These are phyloP conservation scores for Hippocampus mohnikei DNA, from an alignment of 2,113 vertebrate species.

Conservation along the genomic window DNA sequence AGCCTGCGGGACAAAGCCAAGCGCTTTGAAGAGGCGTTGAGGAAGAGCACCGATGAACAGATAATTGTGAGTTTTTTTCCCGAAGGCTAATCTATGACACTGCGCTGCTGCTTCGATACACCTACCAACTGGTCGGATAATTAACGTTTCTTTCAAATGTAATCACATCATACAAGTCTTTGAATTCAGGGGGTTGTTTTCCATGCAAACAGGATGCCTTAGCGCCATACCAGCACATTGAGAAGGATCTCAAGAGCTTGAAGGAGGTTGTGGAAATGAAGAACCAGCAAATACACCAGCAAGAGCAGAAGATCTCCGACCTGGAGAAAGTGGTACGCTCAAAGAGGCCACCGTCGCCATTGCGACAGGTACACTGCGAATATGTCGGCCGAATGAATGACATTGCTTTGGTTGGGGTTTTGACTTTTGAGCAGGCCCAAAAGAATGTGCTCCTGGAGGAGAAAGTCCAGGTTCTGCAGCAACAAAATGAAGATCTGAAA, in stretches of 20 bases:
- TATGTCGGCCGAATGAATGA: constrained; percentile 52
- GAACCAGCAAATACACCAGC: constrained; percentile 93
- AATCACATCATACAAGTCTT: background rate
- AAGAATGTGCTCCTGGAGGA: constrained; percentile 91
- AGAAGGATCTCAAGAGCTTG: constrained; percentile 90
- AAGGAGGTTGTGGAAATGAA: constrained; percentile 96
- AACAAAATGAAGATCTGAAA: constrained; percentile 93
- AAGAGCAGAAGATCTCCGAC: constrained; percentile 91
- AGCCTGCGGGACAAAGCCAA: constrained; percentile 86
- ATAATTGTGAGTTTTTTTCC: constrained; percentile 77
- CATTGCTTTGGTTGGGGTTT: constrained; percentile 36
- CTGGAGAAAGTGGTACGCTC: constrained; percentile 90
- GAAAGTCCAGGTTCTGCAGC: constrained; percentile 89
- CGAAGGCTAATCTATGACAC: background rate
- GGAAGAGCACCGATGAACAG: constrained; percentile 88
- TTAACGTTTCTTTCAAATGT: background rate
- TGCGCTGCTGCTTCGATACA: no score
- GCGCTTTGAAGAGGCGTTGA: constrained; percentile 92
- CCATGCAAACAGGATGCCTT: constrained; percentile 74
- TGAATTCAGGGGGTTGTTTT: background rate
- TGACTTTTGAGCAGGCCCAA: constrained; percentile 80
- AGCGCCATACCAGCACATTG: constrained; percentile 91
- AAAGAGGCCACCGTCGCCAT: constrained; percentile 30
- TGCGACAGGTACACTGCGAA: background rate
- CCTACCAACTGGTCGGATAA: background rate